Conservation (phyloP, 2,797 vertebrate genomes). For the Mormyrops attenuatus region DNA sequence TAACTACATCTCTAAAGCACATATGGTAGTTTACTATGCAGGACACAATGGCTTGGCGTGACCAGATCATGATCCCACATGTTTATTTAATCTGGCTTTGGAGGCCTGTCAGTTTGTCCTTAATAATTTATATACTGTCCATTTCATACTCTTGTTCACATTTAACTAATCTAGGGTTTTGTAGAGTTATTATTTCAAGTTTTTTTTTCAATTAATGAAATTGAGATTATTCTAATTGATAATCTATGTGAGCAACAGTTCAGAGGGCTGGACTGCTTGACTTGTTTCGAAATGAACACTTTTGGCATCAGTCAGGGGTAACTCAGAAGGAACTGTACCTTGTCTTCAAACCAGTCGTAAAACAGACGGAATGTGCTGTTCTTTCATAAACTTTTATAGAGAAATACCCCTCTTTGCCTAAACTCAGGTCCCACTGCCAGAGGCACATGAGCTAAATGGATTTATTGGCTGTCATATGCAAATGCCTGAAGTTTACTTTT, state of each 20-base stretch:
- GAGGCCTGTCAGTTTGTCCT: background rate
- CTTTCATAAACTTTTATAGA: background rate
- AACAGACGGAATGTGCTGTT: background rate
- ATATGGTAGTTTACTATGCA: background rate
- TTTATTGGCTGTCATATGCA: slow-evolving; percentile 9
- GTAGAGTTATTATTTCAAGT: background rate
- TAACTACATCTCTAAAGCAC: background rate
- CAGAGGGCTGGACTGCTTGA: background rate
- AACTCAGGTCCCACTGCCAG: background rate
- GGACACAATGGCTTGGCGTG: background rate
- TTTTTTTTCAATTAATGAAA: background rate
- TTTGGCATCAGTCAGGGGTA: background rate
- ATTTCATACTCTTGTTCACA: background rate
- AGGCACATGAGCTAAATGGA: background rate
- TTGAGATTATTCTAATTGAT: background rate
- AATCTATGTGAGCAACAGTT: background rate
- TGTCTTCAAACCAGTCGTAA: background rate
- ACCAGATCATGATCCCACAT: background rate
- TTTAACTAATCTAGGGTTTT: background rate
- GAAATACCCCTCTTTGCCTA: background rate
- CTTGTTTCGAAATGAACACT: background rate
- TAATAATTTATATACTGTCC: background rate
- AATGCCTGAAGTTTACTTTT: background rate
- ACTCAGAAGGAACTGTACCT: background rate
- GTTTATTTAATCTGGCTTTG: slow-evolving; percentile 3